Conservation (phyloP, 2,888 invertebrate genomes). For the Drosophila mettleri region DNA sequence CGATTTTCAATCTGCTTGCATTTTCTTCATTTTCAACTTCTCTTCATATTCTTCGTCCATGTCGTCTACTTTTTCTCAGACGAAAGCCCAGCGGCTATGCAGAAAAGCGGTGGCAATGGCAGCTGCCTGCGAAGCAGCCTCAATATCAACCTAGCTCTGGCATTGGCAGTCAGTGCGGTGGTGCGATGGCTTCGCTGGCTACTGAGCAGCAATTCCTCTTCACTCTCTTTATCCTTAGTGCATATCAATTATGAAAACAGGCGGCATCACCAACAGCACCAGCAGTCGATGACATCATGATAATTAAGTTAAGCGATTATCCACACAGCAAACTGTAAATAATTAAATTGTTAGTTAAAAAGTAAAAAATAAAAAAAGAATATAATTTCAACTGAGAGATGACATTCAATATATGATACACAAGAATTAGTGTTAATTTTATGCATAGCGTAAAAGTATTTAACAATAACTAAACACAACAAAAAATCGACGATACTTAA, state of each 20-base stretch:
- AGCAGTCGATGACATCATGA: constrained; percentile 51
- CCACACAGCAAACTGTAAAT: constrained; percentile 50
- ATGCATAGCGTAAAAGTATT: constrained; percentile 68
- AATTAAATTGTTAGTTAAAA: constrained; percentile 52
- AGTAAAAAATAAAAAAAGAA: constrained; percentile 6
- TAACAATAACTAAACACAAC: constrained; percentile 36
- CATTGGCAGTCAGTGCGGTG: constrained; percentile 65
- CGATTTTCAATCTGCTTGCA: constrained; percentile 4
- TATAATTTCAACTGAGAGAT: constrained; percentile 27
- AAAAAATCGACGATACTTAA: constrained; percentile 24
- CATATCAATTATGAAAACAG: constrained; percentile 71
- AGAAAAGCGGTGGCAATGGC: constrained; percentile 71
- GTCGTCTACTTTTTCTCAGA: constrained; percentile 71
- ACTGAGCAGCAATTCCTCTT: constrained; percentile 17
- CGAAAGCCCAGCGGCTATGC: constrained; percentile 84
- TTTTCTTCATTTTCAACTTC: constrained; percentile 2
- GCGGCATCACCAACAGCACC: constrained; percentile 18
- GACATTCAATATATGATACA: constrained; percentile 42
- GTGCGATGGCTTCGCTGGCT: constrained; percentile 64
- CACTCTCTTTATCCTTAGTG: constrained; percentile 45
- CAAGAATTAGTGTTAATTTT: constrained; percentile 67
- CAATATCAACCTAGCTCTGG: constrained; percentile 50
- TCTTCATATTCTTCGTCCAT: neutral
- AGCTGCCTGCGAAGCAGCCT: constrained; percentile 38
- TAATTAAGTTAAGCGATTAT: constrained; percentile 55